These are phyloP conservation scores for Napeogenes inachia DNA, from an alignment of 2,888 invertebrate species.

Conservation along the genomic window DNA sequence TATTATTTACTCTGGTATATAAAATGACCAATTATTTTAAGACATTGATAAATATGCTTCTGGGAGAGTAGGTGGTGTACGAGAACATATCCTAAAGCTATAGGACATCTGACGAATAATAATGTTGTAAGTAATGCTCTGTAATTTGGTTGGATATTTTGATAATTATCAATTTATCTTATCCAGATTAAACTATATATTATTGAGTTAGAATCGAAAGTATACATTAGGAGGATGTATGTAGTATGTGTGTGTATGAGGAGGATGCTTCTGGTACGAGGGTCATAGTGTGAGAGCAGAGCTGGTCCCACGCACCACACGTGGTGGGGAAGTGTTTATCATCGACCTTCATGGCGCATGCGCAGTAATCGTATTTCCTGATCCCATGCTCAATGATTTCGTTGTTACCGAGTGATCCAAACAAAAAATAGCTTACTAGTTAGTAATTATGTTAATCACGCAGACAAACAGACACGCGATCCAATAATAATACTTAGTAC, in stretches of 20 bases:
- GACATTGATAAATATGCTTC: not conserved
- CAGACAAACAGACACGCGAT: no score
- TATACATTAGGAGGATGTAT: no score
- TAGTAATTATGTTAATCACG: not conserved
- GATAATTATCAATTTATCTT: not conserved
- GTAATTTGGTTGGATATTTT: not conserved
- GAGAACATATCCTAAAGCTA: not conserved
- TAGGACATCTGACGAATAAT: not conserved
- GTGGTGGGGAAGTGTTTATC: constrained; percentile 58
- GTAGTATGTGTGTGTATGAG: no score
- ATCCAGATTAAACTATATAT: not conserved
- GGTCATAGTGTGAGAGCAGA: constrained; percentile 22
- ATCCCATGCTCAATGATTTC: constrained; percentile 34
- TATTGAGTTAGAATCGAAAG: no score
- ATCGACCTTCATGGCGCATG: constrained; percentile 60
- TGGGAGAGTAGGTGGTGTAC: no score
- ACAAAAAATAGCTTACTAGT: not conserved
- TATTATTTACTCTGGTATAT: not conserved
- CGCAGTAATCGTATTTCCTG: constrained; percentile 63
- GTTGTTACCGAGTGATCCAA: not conserved
- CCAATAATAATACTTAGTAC: no score
- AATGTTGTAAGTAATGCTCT: no score
- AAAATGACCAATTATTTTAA: not conserved
- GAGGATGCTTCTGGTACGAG: not conserved
- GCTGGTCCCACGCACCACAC: constrained; percentile 40